Evolutionary conservation across 2,888 invertebrate species (phyloP).

Genomic region (Drosophila tanythrix): DNA sequence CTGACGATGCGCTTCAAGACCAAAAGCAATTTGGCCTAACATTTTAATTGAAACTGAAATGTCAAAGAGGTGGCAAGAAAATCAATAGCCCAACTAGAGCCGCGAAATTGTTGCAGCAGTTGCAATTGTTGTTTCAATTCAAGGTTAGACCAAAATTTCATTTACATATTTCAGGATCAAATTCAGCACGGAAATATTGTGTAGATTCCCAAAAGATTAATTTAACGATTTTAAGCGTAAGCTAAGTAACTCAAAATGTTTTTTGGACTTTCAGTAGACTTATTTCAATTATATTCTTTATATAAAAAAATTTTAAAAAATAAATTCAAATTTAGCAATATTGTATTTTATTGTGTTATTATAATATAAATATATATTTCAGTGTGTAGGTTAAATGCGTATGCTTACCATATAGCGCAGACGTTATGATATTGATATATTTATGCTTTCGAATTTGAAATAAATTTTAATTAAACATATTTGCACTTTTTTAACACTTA

Average conservation of each 20-base stretch:
- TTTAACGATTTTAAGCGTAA: neutral
- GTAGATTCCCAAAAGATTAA: neutral
- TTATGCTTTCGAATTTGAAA: slow-evolving; percentile 3
- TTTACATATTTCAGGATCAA: too few relatives aligned
- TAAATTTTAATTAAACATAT: slow-evolving; percentile 21
- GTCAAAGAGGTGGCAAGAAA: slow-evolving; percentile 38
- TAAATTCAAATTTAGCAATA: fast-evolving
- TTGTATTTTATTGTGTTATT: neutral
- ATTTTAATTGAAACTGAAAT: slow-evolving; percentile 72
- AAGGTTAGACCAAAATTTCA: neutral
- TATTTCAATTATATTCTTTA: neutral
- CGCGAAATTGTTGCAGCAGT: slow-evolving; percentile 14
- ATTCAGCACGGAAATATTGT: neutral
- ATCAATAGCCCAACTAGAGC: slow-evolving; percentile 28
- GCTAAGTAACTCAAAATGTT: neutral
- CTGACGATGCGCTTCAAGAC: slow-evolving; percentile 47
- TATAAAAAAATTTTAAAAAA: neutral
- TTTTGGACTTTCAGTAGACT: neutral
- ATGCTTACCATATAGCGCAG: slow-evolving; percentile 43
- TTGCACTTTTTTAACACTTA: slow-evolving; percentile 41
- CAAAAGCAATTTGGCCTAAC: slow-evolving; percentile 45
- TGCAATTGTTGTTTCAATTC: slow-evolving; percentile 10
- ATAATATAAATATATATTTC: neutral
- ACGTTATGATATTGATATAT: neutral
- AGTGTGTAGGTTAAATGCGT: neutral